A percentile compares a stretch with the other conserved stretches of the same genome.
These are phyloP conservation scores for Microplitis demolitor DNA, from an alignment of 1,140 invertebrate genomes.

Conservation along the genomic window DNA sequence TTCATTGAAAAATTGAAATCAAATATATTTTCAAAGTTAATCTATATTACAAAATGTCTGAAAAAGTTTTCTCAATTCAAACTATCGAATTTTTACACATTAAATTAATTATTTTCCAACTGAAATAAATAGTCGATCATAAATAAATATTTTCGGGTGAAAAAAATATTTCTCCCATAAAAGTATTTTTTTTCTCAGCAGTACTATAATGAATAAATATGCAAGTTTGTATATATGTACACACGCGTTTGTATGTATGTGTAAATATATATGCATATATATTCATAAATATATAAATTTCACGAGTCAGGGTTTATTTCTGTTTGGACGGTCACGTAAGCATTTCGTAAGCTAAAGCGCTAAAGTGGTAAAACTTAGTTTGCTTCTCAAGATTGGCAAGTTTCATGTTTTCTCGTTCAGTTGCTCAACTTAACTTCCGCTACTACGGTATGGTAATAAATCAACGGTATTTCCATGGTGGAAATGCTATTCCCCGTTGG, in stretches of 20 bases:
- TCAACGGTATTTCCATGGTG: constrained; percentile 7
- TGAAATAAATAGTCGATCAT: too few relatives aligned
- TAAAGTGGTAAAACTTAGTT: constrained; percentile 16
- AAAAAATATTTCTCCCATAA: too few relatives aligned
- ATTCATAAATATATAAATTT: background rate
- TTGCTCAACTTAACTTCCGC: constrained; percentile 8
- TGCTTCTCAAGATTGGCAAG: constrained; percentile 17
- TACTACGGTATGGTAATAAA: constrained; percentile 8
- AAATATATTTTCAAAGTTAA: too few relatives aligned
- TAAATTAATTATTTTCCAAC: too few relatives aligned
- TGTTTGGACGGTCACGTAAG: constrained; percentile 12
- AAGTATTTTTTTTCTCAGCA: too few relatives aligned
- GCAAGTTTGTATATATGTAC: too few relatives aligned
- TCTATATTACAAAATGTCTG: too few relatives aligned
- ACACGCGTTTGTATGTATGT: background rate
- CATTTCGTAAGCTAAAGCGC: constrained; percentile 15
- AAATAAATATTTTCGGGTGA: too few relatives aligned
- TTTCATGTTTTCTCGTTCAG: constrained; percentile 5
- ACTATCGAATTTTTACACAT: too few relatives aligned
- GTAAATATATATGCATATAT: background rate
- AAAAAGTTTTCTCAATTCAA: too few relatives aligned
- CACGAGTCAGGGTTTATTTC: background rate
- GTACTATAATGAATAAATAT: too few relatives aligned
- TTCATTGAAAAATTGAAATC: too few relatives aligned
- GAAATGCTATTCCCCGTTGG: background rate